Base-by-base conservation (phyloP, 2,113 vertebrate genomes). In the Clarias gariepinus region DNA sequence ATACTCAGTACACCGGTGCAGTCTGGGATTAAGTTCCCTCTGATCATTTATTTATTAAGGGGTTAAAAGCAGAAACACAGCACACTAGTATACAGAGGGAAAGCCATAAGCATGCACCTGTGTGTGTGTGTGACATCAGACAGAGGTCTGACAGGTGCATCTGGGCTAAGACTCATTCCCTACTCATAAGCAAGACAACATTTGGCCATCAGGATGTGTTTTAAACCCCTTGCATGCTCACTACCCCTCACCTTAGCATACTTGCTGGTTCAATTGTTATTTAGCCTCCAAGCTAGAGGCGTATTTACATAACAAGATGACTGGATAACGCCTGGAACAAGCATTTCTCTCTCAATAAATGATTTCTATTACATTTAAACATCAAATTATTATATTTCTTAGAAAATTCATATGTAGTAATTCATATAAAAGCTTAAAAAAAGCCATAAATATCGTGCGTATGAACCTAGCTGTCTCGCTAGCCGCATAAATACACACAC, bases 131-230 rank as follows among this genome's bases (percentile, higher is more conserved):
- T 28, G n/a, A n/a, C n/a, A n/a, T n/a, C n/a, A n/a, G n/a, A n/a
- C n/a, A n/a, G n/a, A n/a, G n/a, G n/a, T 78, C 30, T 81, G 36
- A 82, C n/a, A 69, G 82, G 52, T 57, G 52, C 66, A 36, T 33
- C 55, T 10, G 28, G 18, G 36, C 68, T 18, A 11, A 81, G 15
- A 82, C 16, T 52, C 15, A 13, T 33, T 79, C 21, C 53, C 55
- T 60, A 33, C n/a, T 18, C 16, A 10, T 53, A 53, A 68, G 23
- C 25, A 68, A 30, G 3, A 4, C 16, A 60, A 23, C 55, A 60
- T 19, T 18, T 53, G 3, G 3, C 12, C 19, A 47, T 18, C 30
- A 33, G 47, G 73, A 30, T 3, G 11, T 52, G 41, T 23, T 52
- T 25, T 28, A 25, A 76, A 52, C 41, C 36, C 36, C 41, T 25